phyloP scores from a whole-genome alignment of 2,888 invertebrate species.

The Cataglyphis albicans region DNA sequence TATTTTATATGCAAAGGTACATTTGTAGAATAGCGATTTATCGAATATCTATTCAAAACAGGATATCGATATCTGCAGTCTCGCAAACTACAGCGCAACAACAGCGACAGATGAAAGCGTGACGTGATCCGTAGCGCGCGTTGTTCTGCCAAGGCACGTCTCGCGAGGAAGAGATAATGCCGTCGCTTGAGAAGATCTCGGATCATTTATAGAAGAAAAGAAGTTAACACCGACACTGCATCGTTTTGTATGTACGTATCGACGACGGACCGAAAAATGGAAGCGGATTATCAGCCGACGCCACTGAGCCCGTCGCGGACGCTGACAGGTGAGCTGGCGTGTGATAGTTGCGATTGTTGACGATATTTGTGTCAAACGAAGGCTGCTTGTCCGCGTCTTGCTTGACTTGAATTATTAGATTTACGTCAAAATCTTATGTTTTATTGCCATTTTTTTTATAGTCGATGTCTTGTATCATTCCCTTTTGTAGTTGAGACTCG shows the following conservation, averaged over 20 bases:
- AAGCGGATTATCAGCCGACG: constrained; percentile 85
- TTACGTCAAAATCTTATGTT: not conserved
- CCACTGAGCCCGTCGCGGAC: constrained; percentile 83
- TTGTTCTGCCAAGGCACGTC: constrained; percentile 41
- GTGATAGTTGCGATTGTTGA: constrained; percentile 64
- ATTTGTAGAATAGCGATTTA: not conserved
- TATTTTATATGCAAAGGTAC: too few species aligned
- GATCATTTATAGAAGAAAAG: constrained; percentile 59
- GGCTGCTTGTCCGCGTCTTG: not conserved
- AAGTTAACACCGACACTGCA: constrained; percentile 31
- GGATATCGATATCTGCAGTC: constrained; percentile 19
- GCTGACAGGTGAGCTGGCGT: constrained; percentile 83
- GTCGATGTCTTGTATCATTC: not conserved
- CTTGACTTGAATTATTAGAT: not conserved
- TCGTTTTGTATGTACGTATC: constrained; percentile 45
- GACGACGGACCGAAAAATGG: constrained; percentile 79
- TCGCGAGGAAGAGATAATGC: constrained; percentile 69
- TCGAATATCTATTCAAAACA: constrained; percentile 3
- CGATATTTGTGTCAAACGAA: constrained; percentile 41
- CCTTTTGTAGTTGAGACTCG: not conserved
- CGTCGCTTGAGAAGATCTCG: constrained; percentile 62
- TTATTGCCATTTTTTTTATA: not conserved
- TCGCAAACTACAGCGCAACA: constrained; percentile 19
- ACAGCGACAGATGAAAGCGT: constrained; percentile 79
- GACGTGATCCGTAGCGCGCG: constrained; percentile 71